Conservation (phyloP, 2,113 vertebrate species). For the Scytalopus superciliaris region DNA sequence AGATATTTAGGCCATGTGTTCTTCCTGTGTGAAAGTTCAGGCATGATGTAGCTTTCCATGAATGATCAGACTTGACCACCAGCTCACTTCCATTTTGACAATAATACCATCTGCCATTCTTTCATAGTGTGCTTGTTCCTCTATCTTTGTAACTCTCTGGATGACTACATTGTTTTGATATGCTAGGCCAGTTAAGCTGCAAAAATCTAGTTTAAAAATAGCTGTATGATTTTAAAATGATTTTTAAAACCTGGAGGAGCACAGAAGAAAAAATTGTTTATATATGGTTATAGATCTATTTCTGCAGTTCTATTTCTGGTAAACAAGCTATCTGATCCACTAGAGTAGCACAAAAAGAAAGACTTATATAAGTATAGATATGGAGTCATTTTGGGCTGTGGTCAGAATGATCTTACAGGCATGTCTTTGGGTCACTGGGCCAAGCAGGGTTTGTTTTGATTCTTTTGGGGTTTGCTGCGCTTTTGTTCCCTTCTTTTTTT, state of each 20-base stretch:
- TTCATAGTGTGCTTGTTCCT: neutral
- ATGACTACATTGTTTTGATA: slow-evolving; percentile 63
- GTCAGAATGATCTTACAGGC: neutral
- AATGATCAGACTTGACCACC: neutral
- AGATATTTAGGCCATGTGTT: neutral
- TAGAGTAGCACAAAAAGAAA: neutral
- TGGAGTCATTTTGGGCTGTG: neutral
- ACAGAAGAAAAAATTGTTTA: slow-evolving; percentile 34
- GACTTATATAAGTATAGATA: neutral
- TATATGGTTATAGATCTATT: slow-evolving; percentile 61
- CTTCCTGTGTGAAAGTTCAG: neutral
- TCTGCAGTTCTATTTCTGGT: slow-evolving; percentile 51
- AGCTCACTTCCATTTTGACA: slow-evolving; percentile 11
- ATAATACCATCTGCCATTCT: slow-evolving; percentile 36
- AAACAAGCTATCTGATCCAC: slow-evolving; percentile 3
- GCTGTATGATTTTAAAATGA: slow-evolving; percentile 27
- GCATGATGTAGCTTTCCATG: neutral
- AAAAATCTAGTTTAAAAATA: slow-evolving; percentile 60
- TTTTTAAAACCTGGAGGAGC: slow-evolving; percentile 51
- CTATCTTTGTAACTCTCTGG: slow-evolving; percentile 6
- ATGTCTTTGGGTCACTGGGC: slow-evolving; percentile 11
- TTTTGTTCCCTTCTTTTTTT: neutral
- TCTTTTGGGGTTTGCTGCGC: neutral
- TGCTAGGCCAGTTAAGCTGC: slow-evolving; percentile 31
- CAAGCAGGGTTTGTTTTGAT: neutral